Evolutionary conservation across 30 jellyfish, hydroid and myxozoan genomes (phyloP).

Genomic region (Turritopsis rubra): DNA sequence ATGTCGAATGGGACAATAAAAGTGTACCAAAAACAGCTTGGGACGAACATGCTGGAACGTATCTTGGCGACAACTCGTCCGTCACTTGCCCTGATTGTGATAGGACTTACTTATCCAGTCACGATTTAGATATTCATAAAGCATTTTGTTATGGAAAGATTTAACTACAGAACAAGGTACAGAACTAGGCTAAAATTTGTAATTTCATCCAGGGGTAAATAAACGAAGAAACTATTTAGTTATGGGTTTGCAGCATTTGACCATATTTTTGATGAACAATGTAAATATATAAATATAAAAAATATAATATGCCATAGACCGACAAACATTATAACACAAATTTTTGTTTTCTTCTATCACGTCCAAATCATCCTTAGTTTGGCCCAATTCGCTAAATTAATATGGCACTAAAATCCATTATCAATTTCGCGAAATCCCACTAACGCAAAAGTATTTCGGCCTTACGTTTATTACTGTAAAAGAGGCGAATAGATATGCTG

Average conservation of each 20-base stretch:
- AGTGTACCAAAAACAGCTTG: constrained; percentile 10
- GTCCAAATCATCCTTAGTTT: too few species aligned
- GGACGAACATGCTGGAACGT: constrained; percentile 19
- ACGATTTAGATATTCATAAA: constrained; percentile 69
- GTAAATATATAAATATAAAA: neutral
- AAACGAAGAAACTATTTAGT: neutral
- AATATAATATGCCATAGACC: neutral
- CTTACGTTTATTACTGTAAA: too few species aligned
- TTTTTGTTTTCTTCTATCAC: too few species aligned
- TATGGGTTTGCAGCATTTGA: neutral
- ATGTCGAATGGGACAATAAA: constrained; percentile 10
- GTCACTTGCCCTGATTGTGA: constrained; percentile 88
- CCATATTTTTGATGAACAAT: neutral
- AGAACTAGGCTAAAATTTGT: neutral
- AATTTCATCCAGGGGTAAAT: neutral
- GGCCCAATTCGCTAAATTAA: too few species aligned
- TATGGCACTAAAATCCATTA: too few species aligned
- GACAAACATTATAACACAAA: too few species aligned
- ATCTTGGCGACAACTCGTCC: neutral
- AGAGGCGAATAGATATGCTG: too few species aligned
- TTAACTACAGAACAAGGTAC: constrained; percentile 6
- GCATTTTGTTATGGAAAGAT: constrained; percentile 64
- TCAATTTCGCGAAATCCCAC: too few species aligned
- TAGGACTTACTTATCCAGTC: constrained; percentile 39
- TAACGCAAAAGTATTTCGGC: too few species aligned